Base-by-base conservation (phyloP, 1,140 invertebrate genomes). In the Ostrea denselamellosa region DNA sequence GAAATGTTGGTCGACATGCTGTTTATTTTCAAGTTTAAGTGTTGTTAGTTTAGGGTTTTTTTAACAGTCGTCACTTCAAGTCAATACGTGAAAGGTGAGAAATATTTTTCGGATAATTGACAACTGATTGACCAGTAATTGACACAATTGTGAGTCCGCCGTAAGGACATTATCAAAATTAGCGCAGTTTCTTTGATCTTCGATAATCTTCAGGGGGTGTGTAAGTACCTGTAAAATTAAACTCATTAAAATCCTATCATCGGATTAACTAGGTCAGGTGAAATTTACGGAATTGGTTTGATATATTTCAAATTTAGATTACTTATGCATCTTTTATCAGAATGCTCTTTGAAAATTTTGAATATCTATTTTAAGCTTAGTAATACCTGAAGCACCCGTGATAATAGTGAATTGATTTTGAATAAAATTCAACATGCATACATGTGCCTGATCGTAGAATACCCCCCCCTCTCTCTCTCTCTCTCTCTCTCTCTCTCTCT, bases 11-110 rank as follows among this genome's bases (percentile, higher is more conserved):
- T 22, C 28, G 28, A 17, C 28, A 28, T 77, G 9, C 17, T 77
- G 28, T 77, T 77, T 77, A 77, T 77, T 17, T 77, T 25, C 9
- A 28, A 34, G 68, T 25, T 77, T 34, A 14, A 12, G 68, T 77
- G 68, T 25, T 77, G 25, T 34, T 34, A 25, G 68, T 77, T 77
- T 77, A 10, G 28, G 28, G 56, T 10, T 34, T 14, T 34, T 77
- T 77, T 77, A 77, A 77, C 14, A 77, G 28, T 25, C 25, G 68
- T 77, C 28, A 2, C 28, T 12, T 77, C 68, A 34, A 22, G 25
- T 77, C 25, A 77, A 28, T 77, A 77, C 14, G 68, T 77, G 68
- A 77, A 77, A 77, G 68, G 68, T 77, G 68, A 77, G 68, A 77
- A 9, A 77, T 77, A 34, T 77, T 77, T 34, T 25, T 77, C 8